Evolutionary conservation across 2,797 vertebrate genomes (phyloP).

Genomic region (Jordanella pulchra): DNA sequence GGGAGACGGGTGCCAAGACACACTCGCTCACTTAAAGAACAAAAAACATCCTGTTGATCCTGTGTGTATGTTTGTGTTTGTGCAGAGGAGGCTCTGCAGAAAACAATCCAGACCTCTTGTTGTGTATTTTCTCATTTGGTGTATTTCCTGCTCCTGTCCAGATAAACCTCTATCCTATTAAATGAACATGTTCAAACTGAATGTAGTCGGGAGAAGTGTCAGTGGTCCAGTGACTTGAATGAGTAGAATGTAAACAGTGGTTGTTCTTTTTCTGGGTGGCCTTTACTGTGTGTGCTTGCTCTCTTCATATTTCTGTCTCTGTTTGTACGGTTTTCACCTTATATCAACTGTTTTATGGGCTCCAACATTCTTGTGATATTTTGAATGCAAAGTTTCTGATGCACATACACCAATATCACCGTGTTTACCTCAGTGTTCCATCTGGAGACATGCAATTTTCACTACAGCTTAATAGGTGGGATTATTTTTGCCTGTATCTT

Average conservation of each 20-base stretch:
- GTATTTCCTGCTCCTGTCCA: conserved; percentile 26
- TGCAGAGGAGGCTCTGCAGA: conserved; percentile 1
- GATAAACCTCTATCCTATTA: conserved; percentile 9
- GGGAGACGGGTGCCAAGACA: conserved; percentile 43
- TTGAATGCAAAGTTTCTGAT: background rate
- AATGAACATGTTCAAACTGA: conserved; percentile 19
- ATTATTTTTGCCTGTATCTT: background rate
- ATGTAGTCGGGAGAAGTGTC: conserved; percentile 29
- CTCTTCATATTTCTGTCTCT: background rate
- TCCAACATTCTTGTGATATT: background rate
- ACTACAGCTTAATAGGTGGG: background rate
- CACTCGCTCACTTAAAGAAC: conserved; percentile 45
- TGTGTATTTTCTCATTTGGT: conserved; percentile 35
- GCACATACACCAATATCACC: background rate
- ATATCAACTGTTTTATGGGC: background rate
- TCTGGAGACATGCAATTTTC: background rate
- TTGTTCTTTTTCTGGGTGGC: conserved; percentile 44
- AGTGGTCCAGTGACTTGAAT: conserved; percentile 44
- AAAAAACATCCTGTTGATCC: conserved; percentile 63
- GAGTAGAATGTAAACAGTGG: conserved; percentile 59
- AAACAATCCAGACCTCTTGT: conserved; percentile 32
- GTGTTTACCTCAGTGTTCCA: background rate
- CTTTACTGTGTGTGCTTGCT: conserved; percentile 14
- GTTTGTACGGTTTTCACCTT: background rate
- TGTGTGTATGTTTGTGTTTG: conserved; percentile 15